These are phyloP conservation scores for Zygogramma bicolorata DNA, from an alignment of 2,888 invertebrate genomes.

Conservation along the genomic window DNA sequence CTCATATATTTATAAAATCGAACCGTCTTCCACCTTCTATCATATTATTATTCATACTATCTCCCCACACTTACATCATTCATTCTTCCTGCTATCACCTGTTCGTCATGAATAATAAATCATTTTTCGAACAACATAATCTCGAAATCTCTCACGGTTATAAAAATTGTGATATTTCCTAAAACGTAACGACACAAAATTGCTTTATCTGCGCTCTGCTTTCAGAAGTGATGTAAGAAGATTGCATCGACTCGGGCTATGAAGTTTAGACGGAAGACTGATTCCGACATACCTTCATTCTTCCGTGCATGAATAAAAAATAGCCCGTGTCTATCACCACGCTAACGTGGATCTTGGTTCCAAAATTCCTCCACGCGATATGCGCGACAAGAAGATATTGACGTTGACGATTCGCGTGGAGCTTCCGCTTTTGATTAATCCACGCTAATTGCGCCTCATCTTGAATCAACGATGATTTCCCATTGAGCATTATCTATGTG, in stretches of 20 bases:
- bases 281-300: not conserved
- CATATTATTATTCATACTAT: too few relatives aligned
- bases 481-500: too few relatives aligned
- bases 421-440: too few relatives aligned
- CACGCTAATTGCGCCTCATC: too few relatives aligned
- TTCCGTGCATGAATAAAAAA: not conserved
- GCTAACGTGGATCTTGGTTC: too few relatives aligned
- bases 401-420: too few relatives aligned
- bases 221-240: not conserved
- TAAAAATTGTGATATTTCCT: not conserved
- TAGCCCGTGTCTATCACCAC: not conserved
- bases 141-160: not conserved
- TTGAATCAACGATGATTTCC: too few relatives aligned
- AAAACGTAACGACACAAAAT: not conserved
- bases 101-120: not conserved
- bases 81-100: not conserved
- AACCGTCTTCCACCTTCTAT: too few relatives aligned
- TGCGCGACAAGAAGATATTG: too few relatives aligned
- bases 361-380: too few relatives aligned
- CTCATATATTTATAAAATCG: too few relatives aligned
- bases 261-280: not conserved
- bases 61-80: not conserved
- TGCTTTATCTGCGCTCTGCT: not conserved
- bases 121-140: not conserved
- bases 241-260: not conserved